Percentiles rank a stretch among this genome's conserved stretches.
phyloP scores from a whole-genome alignment of 2,113 vertebrate genomes.

The Thunnus thynnus region DNA sequence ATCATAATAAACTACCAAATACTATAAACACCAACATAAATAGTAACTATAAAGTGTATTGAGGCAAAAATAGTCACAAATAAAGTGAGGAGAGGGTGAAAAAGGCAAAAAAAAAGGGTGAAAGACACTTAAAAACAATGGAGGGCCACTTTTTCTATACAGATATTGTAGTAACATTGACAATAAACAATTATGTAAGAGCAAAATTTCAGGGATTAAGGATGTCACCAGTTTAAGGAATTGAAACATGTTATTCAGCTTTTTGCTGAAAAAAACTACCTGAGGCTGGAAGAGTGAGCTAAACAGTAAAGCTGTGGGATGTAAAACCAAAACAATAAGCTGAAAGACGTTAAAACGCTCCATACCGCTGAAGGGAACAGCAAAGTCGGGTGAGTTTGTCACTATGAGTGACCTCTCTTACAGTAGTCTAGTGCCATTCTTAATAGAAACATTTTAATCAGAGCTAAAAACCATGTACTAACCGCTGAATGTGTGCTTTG shows the following conservation, averaged over 20 bases:
- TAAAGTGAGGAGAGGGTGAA: too few relatives aligned
- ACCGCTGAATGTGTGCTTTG: too few relatives aligned
- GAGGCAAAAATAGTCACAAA: neutral
- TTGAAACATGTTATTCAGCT: too few relatives aligned
- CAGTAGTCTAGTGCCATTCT: too few relatives aligned
- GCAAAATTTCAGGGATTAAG: neutral
- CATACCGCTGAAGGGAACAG: neutral
- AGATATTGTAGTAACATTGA: neutral
- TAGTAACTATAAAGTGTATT: neutral
- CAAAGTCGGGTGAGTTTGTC: neutral
- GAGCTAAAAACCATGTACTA: too few relatives aligned
- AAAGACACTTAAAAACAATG: neutral
- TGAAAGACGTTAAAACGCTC: neutral
- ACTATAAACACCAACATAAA: neutral
- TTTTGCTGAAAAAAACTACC: neutral
- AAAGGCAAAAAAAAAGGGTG: neutral
- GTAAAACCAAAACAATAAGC: neutral
- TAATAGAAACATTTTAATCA: too few relatives aligned
- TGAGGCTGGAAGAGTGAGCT: neutral
- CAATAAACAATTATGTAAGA: neutral
- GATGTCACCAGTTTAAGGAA: neutral
- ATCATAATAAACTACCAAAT: too few relatives aligned
- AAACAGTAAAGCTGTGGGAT: neutral
- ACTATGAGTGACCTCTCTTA: neutral
- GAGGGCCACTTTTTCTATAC: neutral